These are phyloP conservation scores for Theretra japonica DNA, from an alignment of 2,888 invertebrate species.

Conservation along the genomic window DNA sequence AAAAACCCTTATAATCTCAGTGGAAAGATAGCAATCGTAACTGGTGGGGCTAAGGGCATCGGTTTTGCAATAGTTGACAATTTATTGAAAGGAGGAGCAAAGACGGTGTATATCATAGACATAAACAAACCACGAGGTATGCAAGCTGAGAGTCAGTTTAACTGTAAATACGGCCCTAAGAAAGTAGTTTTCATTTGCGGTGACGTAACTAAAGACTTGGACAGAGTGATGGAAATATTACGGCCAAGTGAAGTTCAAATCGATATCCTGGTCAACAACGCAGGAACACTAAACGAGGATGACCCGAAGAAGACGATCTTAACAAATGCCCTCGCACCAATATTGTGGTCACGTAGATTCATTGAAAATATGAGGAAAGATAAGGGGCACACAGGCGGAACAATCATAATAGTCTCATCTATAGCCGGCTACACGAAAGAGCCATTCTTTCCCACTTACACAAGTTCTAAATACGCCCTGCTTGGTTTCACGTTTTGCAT, in stretches of 20 bases:
- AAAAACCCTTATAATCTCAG: neutral
- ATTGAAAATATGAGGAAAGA: conserved; percentile 81
- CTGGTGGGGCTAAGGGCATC: conserved; percentile 81
- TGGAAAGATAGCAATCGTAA: conserved; percentile 42
- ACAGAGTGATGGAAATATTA: conserved; percentile 59
- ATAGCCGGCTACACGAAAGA: conserved; percentile 68
- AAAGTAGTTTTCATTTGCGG: conserved; percentile 73
- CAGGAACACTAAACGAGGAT: conserved; percentile 60
- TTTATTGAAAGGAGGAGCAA: conserved; percentile 66
- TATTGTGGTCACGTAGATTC: conserved; percentile 72
- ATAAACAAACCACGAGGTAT: conserved; percentile 50
- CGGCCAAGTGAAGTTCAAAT: conserved; percentile 53
- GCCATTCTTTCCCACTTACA: conserved; percentile 35
- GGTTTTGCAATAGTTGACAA: conserved; percentile 70
- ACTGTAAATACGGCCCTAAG: conserved; percentile 67
- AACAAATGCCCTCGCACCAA: conserved; percentile 57
- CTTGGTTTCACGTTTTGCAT: conserved; percentile 74
- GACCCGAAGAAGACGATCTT: conserved; percentile 46
- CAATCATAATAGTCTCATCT: conserved; percentile 86
- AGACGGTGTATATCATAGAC: conserved; percentile 45
- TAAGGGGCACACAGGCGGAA: conserved; percentile 83
- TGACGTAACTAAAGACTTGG: conserved; percentile 76
- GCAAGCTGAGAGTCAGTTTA: conserved; percentile 63
- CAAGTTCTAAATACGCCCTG: conserved; percentile 64
- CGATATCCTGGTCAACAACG: conserved; percentile 72